These are phyloP conservation scores for Adelges cooleyi DNA, from an alignment of 1,140 invertebrate genomes.

Conservation along the genomic window DNA sequence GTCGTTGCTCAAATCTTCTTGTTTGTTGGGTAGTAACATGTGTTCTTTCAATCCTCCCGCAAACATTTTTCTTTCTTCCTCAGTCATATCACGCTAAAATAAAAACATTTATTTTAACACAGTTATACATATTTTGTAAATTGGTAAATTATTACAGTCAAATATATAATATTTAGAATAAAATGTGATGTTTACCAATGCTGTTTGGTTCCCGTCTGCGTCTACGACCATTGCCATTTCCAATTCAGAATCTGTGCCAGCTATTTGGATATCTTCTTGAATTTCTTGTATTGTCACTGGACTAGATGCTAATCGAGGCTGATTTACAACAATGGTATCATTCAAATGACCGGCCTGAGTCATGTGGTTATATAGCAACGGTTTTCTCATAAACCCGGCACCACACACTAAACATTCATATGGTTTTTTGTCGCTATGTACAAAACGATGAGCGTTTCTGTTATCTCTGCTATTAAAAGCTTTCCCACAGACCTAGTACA, in stretches of 20 bases:
- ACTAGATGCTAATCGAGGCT: conserved; percentile 53
- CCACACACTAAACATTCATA: conserved; percentile 72
- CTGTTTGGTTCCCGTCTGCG: conserved; percentile 33
- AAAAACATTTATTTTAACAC: not conserved
- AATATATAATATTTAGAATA: no score
- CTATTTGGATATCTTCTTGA: conserved; percentile 40
- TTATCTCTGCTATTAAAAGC: conserved; percentile 72
- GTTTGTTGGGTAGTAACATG: conserved; percentile 43
- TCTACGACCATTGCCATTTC: conserved; percentile 38
- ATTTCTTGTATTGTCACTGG: conserved; percentile 34
- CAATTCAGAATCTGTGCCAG: conserved; percentile 38
- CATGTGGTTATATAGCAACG: conserved; percentile 66
- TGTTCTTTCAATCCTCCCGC: conserved; percentile 46
- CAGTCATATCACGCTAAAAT: conserved; percentile 28
- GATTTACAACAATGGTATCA: conserved; percentile 66
- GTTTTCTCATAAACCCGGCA: conserved; percentile 71
- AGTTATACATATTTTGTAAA: not conserved
- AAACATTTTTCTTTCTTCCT: conserved; percentile 42
- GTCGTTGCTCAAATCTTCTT: conserved; percentile 31
- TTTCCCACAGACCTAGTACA: conserved; percentile 62
- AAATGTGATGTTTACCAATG: conserved; percentile 20
- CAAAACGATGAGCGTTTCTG: conserved; percentile 69
- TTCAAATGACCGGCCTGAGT: conserved; percentile 56
- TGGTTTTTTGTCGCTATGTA: conserved; percentile 74
- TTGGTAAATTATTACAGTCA: not conserved